These are phyloP conservation scores for Eidolon dupreanum DNA, from an alignment of 2,797 vertebrate species.

Conservation along the genomic window DNA sequence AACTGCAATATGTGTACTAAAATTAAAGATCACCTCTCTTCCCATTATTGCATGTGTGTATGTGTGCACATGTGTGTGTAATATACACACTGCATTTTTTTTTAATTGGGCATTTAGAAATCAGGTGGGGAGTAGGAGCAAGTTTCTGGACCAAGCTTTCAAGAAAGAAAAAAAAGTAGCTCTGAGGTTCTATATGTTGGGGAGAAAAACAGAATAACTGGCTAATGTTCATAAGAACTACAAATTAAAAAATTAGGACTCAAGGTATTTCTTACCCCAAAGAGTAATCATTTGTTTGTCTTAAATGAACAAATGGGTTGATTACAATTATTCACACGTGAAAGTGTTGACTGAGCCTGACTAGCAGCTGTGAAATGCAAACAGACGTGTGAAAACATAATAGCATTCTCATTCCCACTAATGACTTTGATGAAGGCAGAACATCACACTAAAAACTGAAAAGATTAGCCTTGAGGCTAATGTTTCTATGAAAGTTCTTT, in stretches of 20 bases:
- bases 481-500: slow-evolving; percentile 22
- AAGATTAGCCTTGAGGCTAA: slow-evolving; percentile 19
- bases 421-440: background rate
- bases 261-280: slow-evolving; percentile 54
- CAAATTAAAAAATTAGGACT: slow-evolving; percentile 59
- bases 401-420: background rate
- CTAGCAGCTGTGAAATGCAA: slow-evolving; percentile 44
- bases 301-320: slow-evolving; percentile 63
- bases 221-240: slow-evolving; percentile 37
- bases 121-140: background rate
- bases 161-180: background rate
- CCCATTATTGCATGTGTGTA: background rate
- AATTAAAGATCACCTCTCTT: background rate
- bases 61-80: background rate
- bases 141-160: background rate
- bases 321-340: slow-evolving; percentile 15
- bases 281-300: slow-evolving; percentile 53
- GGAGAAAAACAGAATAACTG: slow-evolving; percentile 36
- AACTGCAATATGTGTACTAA: background rate
- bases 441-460: background rate
- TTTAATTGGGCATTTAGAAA: slow-evolving; percentile 40
- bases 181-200: background rate
- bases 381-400: slow-evolving; percentile 4
- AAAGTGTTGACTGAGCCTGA: slow-evolving; percentile 54
- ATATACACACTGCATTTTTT: background rate